These are phyloP conservation scores for Muscicapa adusta DNA, from an alignment of 2,113 vertebrate species.

Conservation along the genomic window DNA sequence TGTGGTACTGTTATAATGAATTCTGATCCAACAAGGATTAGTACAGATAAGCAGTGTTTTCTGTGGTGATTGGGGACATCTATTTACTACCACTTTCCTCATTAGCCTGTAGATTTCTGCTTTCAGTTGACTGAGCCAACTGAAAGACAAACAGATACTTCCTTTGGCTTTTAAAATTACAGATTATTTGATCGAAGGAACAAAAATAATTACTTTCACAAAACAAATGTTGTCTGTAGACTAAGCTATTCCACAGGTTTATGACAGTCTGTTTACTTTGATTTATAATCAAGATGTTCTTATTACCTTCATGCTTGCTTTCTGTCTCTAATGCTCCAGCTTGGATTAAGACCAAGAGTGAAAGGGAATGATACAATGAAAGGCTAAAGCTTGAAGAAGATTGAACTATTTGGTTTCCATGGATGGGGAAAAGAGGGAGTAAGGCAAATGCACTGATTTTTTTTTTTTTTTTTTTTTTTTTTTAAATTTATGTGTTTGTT, in stretches of 20 bases:
- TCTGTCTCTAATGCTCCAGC: background rate
- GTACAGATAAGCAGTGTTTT: background rate
- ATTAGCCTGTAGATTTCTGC: background rate
- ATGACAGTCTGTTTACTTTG: conserved; percentile 49
- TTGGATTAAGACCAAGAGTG: conserved; percentile 11
- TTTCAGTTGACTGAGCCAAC: conserved; percentile 32
- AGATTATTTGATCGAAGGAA: conserved; percentile 41
- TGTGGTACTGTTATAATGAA: conserved; percentile 13
- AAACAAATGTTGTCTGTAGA: conserved; percentile 30
- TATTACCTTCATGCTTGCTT: conserved; percentile 21
- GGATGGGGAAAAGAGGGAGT: background rate
- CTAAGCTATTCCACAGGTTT: conserved; percentile 22
- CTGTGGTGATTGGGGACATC: background rate
- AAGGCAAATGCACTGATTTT: background rate
- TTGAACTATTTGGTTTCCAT: background rate
- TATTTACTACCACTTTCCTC: background rate
- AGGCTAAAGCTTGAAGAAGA: background rate
- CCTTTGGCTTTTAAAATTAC: background rate
- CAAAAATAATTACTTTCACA: conserved; percentile 59
- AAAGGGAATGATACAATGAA: background rate
- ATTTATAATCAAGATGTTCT: conserved; percentile 55
- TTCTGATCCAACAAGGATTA: conserved; percentile 15
- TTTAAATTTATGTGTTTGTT: background rate
- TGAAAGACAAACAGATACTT: conserved; percentile 11
- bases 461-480: background rate